A percentile compares a stretch with the other conserved stretches of the same genome.
Evolutionary conservation across 2,888 invertebrate species (phyloP).

Genomic region (Chesias legatella): DNA sequence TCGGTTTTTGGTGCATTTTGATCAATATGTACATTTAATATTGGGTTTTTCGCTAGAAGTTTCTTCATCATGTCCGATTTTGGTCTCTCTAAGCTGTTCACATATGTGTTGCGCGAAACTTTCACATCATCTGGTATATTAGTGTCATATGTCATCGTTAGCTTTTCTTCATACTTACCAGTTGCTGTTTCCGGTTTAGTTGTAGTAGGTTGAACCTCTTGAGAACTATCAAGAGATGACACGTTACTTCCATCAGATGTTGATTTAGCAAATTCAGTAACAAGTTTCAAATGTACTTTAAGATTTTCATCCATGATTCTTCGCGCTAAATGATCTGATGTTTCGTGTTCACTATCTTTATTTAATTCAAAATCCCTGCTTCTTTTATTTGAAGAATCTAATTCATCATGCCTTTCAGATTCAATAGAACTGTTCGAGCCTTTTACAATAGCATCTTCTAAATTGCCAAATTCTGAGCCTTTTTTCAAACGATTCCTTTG

Average conservation of each 20-base stretch:
- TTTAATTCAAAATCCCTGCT: slow-evolving; percentile 47
- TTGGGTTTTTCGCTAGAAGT: slow-evolving; percentile 74
- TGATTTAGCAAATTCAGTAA: slow-evolving; percentile 72
- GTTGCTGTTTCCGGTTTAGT: slow-evolving; percentile 45
- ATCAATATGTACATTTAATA: slow-evolving; percentile 69
- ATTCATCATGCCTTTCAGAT: slow-evolving; percentile 58
- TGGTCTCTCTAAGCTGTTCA: slow-evolving; percentile 81
- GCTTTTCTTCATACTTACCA: slow-evolving; percentile 65
- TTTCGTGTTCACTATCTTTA: slow-evolving; percentile 58
- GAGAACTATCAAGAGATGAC: slow-evolving; percentile 64
- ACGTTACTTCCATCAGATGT: slow-evolving; percentile 70
- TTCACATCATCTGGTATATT: slow-evolving; percentile 84
- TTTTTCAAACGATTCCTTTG: slow-evolving; percentile 86
- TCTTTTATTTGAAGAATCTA: slow-evolving; percentile 40
- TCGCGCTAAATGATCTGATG: slow-evolving; percentile 68
- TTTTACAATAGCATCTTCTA: slow-evolving; percentile 87
- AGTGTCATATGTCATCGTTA: slow-evolving; percentile 75
- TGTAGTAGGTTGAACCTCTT: slow-evolving; percentile 45
- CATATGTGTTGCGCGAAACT: slow-evolving; percentile 81
- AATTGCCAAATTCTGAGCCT: slow-evolving; percentile 87
- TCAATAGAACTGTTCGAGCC: slow-evolving; percentile 71
- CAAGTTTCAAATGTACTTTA: slow-evolving; percentile 72
- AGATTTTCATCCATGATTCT: slow-evolving; percentile 74
- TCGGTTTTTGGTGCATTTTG: slow-evolving; percentile 53
- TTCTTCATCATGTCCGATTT: slow-evolving; percentile 83